Base-by-base conservation (phyloP, 2,888 invertebrate genomes). In the Macroteleia sp. region DNA sequence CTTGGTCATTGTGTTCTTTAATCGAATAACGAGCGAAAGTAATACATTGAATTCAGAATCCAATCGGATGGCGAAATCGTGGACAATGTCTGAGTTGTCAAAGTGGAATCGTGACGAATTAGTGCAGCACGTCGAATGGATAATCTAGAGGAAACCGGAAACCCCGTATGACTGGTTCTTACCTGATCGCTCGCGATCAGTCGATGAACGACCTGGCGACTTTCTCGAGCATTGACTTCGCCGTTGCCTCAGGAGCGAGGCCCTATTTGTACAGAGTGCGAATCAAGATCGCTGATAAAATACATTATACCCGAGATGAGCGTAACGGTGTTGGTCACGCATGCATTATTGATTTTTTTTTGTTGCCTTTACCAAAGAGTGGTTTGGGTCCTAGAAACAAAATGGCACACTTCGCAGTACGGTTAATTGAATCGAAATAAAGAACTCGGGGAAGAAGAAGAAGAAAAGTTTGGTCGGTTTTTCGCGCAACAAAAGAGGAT, bases 161-260 rank as follows among this genome's bases (percentile, higher is more conserved):
- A 79, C 66, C 77, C 69, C 46, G 50, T 70, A 57, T 59, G 80
- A 81, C 79, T 78, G 79, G 80, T 82, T 83, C 69, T 79, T 66
- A 69, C 30, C 52, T 54, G 73, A 81, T 81, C 73, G 70, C 56
- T 76, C 48, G 71, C 77, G 81, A 82, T 81, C 82, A 79, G 86
- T 84, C 86, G 86, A 83, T 82, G 87, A 87, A 86, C 87, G 87
- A 74, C 87, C 87, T 87, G 87, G 87, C 86, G 84, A 85, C 83
- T 81, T 83, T 84, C 82, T 79, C 80, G 81, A 69, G 74, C 80
- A 62, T 80, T 80, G 80, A 77, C 77, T 77, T 75, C 71, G 14
- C 32, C 50, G 62, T 46, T 42, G 69, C 44, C 67, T 41, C 39
- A 54, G 48, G 61, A 66, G 67, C 48, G 36, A 34, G 39, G 66